Evolutionary conservation across 2,888 invertebrate species (phyloP).

Genomic region (Drepana falcataria): DNA sequence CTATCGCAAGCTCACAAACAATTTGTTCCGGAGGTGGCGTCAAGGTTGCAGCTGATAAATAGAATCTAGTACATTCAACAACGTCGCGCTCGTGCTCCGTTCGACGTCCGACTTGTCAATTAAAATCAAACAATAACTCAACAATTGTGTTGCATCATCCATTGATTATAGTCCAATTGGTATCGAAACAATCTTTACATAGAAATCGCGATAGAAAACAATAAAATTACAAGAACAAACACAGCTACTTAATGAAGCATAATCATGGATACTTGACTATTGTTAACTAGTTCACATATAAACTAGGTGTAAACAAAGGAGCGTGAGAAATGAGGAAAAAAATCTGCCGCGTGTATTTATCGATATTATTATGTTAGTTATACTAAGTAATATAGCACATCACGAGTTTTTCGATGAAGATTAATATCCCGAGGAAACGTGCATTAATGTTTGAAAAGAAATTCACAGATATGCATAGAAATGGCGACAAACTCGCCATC

Average conservation of each 20-base stretch:
- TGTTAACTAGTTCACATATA: slow-evolving; percentile 36
- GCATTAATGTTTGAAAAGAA: too few relatives aligned
- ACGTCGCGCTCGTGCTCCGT: slow-evolving; percentile 35
- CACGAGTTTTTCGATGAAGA: too few relatives aligned
- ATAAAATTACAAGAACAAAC: slow-evolving; percentile 4
- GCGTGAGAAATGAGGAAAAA: too few relatives aligned
- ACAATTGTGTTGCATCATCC: slow-evolving; percentile 33
- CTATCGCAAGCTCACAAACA: slow-evolving; percentile 40
- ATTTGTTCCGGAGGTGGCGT: slow-evolving; percentile 55
- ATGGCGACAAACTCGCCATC: too few relatives aligned
- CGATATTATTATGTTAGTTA: too few relatives aligned
- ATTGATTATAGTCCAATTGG: slow-evolving; percentile 16
- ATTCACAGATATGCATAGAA: too few relatives aligned
- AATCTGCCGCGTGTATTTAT: too few relatives aligned
- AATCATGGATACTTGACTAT: slow-evolving; percentile 22
- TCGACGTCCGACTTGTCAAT: slow-evolving; percentile 41
- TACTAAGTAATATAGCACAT: too few relatives aligned
- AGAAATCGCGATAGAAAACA: slow-evolving; percentile 20
- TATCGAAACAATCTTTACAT: slow-evolving; percentile 14
- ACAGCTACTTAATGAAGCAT: slow-evolving; percentile 18
- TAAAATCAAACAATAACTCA: slow-evolving; percentile 31
- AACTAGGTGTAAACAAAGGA: slow-evolving; percentile 34
- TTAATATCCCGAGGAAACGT: too few relatives aligned
- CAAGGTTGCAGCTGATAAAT: slow-evolving; percentile 64
- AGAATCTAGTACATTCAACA: slow-evolving; percentile 46